phyloP scores from a whole-genome alignment of 2,888 invertebrate genomes.

The Thera obeliscata region DNA sequence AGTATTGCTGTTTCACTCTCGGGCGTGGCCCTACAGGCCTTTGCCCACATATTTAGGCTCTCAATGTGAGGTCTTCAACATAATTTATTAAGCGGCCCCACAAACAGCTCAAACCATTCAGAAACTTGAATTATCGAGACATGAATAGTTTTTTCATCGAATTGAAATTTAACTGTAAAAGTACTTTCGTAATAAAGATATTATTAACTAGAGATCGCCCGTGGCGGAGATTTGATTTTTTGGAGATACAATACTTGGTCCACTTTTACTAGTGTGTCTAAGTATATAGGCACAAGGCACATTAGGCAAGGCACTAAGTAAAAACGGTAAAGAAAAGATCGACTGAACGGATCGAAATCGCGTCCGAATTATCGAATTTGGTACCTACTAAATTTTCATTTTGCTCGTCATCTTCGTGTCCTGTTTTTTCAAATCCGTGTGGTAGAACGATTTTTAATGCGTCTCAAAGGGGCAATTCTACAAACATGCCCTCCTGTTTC shows the following conservation, averaged over 20 bases:
- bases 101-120: slow-evolving; percentile 65
- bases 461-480: too few species aligned
- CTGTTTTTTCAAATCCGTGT: too few species aligned
- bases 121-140: slow-evolving; percentile 68
- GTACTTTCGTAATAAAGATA: slow-evolving; percentile 66
- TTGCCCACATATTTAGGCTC: slow-evolving; percentile 73
- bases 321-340: too few species aligned
- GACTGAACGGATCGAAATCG: too few species aligned
- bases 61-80: slow-evolving; percentile 77
- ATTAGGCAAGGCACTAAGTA: too few species aligned
- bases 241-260: neutral
- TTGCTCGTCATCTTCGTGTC: too few species aligned
- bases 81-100: slow-evolving; percentile 81
- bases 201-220: slow-evolving; percentile 39
- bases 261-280: too few species aligned
- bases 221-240: neutral
- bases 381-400: too few species aligned
- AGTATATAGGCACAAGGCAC: neutral
- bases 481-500: too few species aligned
- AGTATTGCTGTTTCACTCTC: slow-evolving; percentile 53
- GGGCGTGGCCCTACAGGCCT: slow-evolving; percentile 69
- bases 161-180: slow-evolving; percentile 51
- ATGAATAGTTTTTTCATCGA: slow-evolving; percentile 43
- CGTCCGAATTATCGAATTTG: too few species aligned
- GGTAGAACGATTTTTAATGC: too few species aligned